A percentile compares a stretch with the other conserved stretches of the same genome.
Evolutionary conservation across 1,140 invertebrate genomes (phyloP).

Genomic region (Hormaphis cornu): DNA sequence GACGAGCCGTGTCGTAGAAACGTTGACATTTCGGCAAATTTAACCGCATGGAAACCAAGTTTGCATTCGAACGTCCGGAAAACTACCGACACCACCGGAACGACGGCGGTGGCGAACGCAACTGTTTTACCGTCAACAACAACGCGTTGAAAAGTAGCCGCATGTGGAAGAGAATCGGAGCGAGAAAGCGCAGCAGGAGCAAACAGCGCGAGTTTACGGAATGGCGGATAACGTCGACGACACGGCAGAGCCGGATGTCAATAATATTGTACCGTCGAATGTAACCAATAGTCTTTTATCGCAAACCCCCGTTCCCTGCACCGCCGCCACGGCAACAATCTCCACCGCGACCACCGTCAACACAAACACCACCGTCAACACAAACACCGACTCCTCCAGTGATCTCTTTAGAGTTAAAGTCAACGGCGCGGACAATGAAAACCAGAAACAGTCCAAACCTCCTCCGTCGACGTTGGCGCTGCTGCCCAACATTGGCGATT

Average conservation of each 20-base stretch:
- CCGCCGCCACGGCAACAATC: too few species aligned
- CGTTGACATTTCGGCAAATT: constrained; percentile 14
- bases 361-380: too few species aligned
- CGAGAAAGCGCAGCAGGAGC: constrained; percentile 12
- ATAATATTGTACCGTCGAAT: not conserved
- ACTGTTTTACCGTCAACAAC: not conserved
- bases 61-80: not conserved
- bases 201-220: constrained; percentile 24
- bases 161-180: constrained; percentile 28
- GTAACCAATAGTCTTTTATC: too few species aligned
- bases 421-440: not conserved
- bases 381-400: not conserved
- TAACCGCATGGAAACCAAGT: constrained; percentile 31
- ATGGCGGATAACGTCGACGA: constrained; percentile 19
- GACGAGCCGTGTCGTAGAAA: not conserved
- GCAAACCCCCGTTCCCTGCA: too few species aligned
- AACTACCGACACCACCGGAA: not conserved
- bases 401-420: constrained; percentile 12
- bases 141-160: constrained; percentile 10
- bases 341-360: too few species aligned
- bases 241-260: not conserved
- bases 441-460: not conserved
- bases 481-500: too few species aligned
- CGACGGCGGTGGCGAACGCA: not conserved
- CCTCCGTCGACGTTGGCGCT: not conserved